Conservation (phyloP, 1,140 invertebrate genomes). For the Araneus ventricosus region DNA sequence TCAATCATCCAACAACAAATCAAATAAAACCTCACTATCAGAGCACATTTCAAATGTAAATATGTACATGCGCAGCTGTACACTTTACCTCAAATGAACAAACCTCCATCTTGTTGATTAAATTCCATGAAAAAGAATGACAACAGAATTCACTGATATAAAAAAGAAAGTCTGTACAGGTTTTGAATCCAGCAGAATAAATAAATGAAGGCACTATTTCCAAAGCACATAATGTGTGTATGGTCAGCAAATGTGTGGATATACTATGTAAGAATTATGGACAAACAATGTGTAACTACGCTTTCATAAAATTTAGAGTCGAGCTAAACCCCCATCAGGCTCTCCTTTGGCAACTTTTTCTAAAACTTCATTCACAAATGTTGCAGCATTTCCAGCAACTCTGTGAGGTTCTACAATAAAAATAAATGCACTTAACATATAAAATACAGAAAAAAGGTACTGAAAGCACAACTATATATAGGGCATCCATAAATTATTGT, state of each 20-base stretch:
- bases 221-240: background rate
- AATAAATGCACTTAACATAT: background rate
- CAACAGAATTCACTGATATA: background rate
- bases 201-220: constrained; percentile 38
- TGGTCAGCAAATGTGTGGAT: constrained; percentile 20
- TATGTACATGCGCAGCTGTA: constrained; percentile 50
- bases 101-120: background rate
- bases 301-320: constrained; percentile 53
- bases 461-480: too few relatives aligned
- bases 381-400: constrained; percentile 76
- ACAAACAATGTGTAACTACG: background rate
- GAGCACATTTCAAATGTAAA: constrained; percentile 33
- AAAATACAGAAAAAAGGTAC: too few relatives aligned
- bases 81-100: constrained; percentile 52
- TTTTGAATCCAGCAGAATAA: constrained; percentile 27
- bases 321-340: constrained; percentile 76
- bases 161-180: constrained; percentile 24
- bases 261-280: constrained; percentile 25
- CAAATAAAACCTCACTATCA: constrained; percentile 15
- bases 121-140: background rate
- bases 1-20: constrained; percentile 35
- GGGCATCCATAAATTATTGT: too few relatives aligned
- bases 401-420: constrained; percentile 75
- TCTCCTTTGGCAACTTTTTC: constrained; percentile 76
- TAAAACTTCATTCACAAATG: constrained; percentile 77